Percentiles rank a stretch among this genome's conserved stretches.
Evolutionary conservation across 1,140 invertebrate genomes (phyloP).

Genomic region (Schlechtendalia chinensis): DNA sequence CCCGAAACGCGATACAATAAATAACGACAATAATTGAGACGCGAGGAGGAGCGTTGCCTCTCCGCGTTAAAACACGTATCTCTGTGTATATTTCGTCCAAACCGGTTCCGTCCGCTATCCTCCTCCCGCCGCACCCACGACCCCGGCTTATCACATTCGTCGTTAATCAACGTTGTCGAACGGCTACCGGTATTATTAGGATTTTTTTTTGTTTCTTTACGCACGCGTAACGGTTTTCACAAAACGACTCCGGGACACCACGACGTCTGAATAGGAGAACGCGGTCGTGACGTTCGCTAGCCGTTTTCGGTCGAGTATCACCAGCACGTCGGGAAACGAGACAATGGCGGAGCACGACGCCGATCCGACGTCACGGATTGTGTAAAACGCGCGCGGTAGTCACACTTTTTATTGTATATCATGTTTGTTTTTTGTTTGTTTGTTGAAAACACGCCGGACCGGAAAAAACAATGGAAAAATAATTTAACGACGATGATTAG

Average conservation of each 20-base stretch:
- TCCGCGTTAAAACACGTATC: not conserved
- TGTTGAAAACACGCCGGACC: not conserved
- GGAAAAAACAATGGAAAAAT: not conserved
- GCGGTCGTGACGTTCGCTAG: not conserved
- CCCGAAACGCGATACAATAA: not conserved
- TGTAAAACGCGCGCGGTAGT: not conserved
- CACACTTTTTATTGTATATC: not conserved
- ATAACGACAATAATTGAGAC: constrained; percentile 18
- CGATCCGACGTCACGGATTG: not conserved
- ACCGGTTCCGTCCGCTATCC: constrained; percentile 16
- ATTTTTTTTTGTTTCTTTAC: not conserved
- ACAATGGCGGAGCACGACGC: not conserved
- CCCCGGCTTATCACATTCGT: not conserved
- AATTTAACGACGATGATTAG: not conserved
- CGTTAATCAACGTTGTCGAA: constrained; percentile 25
- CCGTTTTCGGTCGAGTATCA: not conserved
- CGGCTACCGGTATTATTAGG: constrained; percentile 12
- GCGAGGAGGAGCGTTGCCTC: not conserved
- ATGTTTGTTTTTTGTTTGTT: too few species aligned
- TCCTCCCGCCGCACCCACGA: not conserved
- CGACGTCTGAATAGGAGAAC: not conserved
- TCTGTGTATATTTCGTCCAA: not conserved
- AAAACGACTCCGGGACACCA: not conserved
- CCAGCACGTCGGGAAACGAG: not conserved
- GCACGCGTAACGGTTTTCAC: not conserved